phyloP scores from a whole-genome alignment of 2,888 invertebrate species.

The Crepidodera aurea region DNA sequence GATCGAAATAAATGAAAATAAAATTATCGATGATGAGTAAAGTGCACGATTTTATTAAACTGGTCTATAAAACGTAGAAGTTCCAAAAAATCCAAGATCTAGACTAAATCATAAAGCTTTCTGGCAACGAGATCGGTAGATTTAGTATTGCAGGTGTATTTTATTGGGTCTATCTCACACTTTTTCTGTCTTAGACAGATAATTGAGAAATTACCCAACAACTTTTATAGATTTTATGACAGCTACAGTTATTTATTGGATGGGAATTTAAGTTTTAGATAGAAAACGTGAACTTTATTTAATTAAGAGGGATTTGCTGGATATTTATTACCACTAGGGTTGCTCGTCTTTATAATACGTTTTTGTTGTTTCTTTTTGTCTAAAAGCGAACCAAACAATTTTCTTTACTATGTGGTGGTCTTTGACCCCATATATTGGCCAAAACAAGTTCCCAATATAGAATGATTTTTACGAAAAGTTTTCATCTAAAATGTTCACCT shows the following conservation, averaged over 20 bases:
- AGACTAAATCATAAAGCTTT: slow-evolving; percentile 37
- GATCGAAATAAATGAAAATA: no score
- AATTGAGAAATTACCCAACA: slow-evolving; percentile 53
- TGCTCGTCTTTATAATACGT: slow-evolving; percentile 4
- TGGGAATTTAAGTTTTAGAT: slow-evolving; percentile 34
- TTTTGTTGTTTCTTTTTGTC: slow-evolving; percentile 2
- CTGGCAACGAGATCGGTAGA: slow-evolving; percentile 39
- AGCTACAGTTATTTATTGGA: slow-evolving; percentile 42
- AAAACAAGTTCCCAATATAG: no score
- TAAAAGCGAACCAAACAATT: background rate
- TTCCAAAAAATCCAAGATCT: slow-evolving; percentile 25
- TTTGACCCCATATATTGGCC: no score
- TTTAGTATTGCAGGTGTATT: slow-evolving; percentile 50
- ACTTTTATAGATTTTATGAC: slow-evolving; percentile 47
- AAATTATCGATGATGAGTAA: no score
- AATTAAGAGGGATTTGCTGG: slow-evolving; percentile 32
- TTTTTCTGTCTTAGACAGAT: slow-evolving; percentile 46
- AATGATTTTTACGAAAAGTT: no score
- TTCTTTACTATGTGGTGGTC: no score
- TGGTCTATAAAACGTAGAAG: slow-evolving; percentile 23
- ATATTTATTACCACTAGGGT: slow-evolving; percentile 31
- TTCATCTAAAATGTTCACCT: no score
- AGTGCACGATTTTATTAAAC: no score
- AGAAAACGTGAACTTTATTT: slow-evolving; percentile 37
- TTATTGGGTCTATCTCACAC: slow-evolving; percentile 48